These are phyloP conservation scores for Drosophila fulvimacula DNA, from an alignment of 2,888 invertebrate genomes.

Conservation along the genomic window DNA sequence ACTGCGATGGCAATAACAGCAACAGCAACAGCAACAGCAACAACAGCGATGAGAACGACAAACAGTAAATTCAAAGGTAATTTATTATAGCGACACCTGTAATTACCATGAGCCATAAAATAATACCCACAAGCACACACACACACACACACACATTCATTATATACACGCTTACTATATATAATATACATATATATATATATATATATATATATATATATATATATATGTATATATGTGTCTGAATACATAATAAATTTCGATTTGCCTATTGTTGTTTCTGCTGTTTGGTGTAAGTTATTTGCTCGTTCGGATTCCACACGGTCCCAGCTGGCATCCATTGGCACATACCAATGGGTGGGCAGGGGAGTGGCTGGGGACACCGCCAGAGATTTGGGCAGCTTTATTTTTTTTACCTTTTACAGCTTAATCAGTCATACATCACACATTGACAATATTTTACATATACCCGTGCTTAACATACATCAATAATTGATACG, in stretches of 20 bases:
- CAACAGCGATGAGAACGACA: slow-evolving; percentile 61
- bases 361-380: neutral
- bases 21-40: slow-evolving; percentile 21
- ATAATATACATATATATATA: neutral
- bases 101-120: slow-evolving; percentile 81
- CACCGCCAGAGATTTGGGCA: slow-evolving; percentile 27
- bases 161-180: neutral
- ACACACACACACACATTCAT: slow-evolving; percentile 30
- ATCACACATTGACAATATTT: slow-evolving; percentile 15
- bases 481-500: slow-evolving; percentile 20
- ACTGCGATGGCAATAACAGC: slow-evolving; percentile 37
- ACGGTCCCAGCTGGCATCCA: slow-evolving; percentile 11
- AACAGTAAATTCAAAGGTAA: slow-evolving; percentile 82
- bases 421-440: slow-evolving; percentile 39
- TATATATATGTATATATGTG: slow-evolving; percentile 1
- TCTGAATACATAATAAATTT: slow-evolving; percentile 19
- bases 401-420: slow-evolving; percentile 43
- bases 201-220: slow-evolving; percentile 4
- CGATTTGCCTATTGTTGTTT: slow-evolving; percentile 20
- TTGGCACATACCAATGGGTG: neutral
- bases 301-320: slow-evolving; percentile 14
- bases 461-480: neutral
- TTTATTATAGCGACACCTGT: slow-evolving; percentile 80
- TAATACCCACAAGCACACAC: slow-evolving; percentile 59
- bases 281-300: slow-evolving; percentile 24